phyloP scores from a whole-genome alignment of 2,797 vertebrate genomes.

The Euthynnus affinis region DNA sequence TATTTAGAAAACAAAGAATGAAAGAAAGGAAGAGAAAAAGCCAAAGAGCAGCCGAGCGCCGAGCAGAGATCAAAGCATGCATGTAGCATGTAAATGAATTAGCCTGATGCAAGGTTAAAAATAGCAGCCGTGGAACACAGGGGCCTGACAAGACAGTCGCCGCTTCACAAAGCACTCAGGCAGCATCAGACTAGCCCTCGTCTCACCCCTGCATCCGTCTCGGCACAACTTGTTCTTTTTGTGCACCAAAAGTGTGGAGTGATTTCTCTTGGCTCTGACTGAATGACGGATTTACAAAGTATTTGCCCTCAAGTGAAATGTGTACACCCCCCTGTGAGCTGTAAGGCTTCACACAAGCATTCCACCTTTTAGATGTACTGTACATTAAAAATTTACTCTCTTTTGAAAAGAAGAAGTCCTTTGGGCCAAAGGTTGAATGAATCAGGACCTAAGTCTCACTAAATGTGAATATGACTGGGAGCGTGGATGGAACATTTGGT shows the following conservation, averaged over 20 bases:
- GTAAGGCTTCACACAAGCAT: constrained; percentile 35
- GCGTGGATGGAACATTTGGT: constrained; percentile 12
- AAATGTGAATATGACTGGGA: constrained; percentile 33
- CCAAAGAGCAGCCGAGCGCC: constrained; percentile 47
- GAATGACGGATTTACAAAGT: constrained; percentile 43
- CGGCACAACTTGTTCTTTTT: constrained; percentile 21
- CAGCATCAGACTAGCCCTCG: constrained; percentile 37
- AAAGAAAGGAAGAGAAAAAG: constrained; percentile 9
- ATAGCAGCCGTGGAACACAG: constrained; percentile 69
- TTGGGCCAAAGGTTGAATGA: constrained; percentile 27
- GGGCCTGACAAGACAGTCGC: constrained; percentile 55
- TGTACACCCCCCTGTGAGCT: constrained; percentile 20
- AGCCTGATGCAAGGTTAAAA: constrained; percentile 76
- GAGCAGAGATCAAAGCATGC: constrained; percentile 73
- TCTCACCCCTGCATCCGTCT: constrained; percentile 35
- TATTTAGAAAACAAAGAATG: not conserved
- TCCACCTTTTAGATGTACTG: constrained; percentile 29
- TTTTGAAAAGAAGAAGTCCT: constrained; percentile 34
- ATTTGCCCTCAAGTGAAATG: constrained; percentile 42
- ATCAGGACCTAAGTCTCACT: constrained; percentile 23
- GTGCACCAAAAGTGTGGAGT: constrained; percentile 12
- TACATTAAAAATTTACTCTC: constrained; percentile 36
- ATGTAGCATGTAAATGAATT: constrained; percentile 82
- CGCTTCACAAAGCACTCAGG: constrained; percentile 58
- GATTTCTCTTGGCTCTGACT: constrained; percentile 29